Base-by-base conservation (phyloP, 1,140 invertebrate species). In the Bombyx mandarina region DNA sequence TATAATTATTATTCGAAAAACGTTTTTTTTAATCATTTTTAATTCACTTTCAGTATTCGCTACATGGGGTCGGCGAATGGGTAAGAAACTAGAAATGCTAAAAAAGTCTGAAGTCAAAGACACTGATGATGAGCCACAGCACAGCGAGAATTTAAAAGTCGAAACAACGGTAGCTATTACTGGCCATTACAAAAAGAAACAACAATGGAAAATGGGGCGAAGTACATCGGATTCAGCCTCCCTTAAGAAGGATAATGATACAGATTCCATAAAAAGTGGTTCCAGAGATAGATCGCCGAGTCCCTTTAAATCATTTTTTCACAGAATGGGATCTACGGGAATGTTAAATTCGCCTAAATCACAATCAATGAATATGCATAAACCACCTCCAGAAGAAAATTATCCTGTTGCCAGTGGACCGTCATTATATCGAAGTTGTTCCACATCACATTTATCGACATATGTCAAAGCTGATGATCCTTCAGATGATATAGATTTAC, bases 381-480 rank as follows among this genome's bases (percentile, higher is more conserved):
- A 87, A 85, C 67, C 79, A 62, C 22, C 77, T 57, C 26, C 26
- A 35, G 26, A 35, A 35, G 58, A 88, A 77, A 73, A 75, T 64
- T 83, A 71, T 77, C 88, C 85, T 60, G 89, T 80, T 52, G 79
- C 90, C 12, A 90, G 88, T 63, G 79, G 79, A 12, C 78, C 84
- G 7, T 75, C 86, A 6, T 82, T 94, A n/a, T 94, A 93, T 72
- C 88, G 93, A 52, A 94, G 93, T 70, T 93, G 92, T 69, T 94
- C 93, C 51, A 94, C 93, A 9, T 94, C 93, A 52, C 93, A 94
- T 69, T 76, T 94, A 61, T 93, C 92, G 0, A 91, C 91, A n/a
- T 94, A 94, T 71, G 90, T 94, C 10, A 93, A 93, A 73, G 93
- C 92, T 46, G 93, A 94, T 66, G 93, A 94, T 87, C 93, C 93